phyloP scores from a whole-genome alignment of 2,888 invertebrate species.

The Cataglyphis altisquamis region DNA sequence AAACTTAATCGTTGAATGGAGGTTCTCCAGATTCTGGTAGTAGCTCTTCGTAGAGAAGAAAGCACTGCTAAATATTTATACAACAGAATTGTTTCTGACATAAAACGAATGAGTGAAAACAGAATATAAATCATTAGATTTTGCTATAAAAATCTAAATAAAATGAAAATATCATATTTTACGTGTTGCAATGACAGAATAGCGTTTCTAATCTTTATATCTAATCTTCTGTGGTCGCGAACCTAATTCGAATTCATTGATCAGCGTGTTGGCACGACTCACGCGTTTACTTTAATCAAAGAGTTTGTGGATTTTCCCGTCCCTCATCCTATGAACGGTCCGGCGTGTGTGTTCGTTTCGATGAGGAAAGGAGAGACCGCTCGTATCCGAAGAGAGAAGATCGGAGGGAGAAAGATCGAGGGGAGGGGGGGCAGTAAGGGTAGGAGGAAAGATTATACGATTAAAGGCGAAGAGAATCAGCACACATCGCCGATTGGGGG shows the following conservation, averaged over 20 bases:
- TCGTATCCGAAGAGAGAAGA: not conserved
- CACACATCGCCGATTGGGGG: conserved; percentile 45
- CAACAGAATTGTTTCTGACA: not conserved
- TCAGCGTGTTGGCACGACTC: not conserved
- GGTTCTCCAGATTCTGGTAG: not conserved
- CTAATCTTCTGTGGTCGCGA: conserved; percentile 14
- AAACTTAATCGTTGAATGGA: not conserved
- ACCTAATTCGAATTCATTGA: not conserved
- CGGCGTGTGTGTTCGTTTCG: conserved; percentile 21
- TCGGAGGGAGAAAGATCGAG: not conserved
- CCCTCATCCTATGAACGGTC: not conserved
- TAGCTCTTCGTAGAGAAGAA: not conserved
- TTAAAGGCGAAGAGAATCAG: conserved; percentile 46
- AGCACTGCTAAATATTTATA: conserved; percentile 11
- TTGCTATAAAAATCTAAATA: not conserved
- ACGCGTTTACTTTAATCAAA: conserved; percentile 8
- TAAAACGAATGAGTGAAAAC: not conserved
- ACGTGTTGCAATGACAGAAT: not conserved
- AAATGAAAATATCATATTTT: not conserved
- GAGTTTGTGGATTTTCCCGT: conserved; percentile 12
- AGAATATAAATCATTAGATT: conserved; percentile 3
- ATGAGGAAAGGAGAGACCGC: conserved; percentile 14
- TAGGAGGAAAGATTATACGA: not conserved
- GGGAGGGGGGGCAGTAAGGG: too few relatives aligned
- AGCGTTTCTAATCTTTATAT: not conserved